These are phyloP conservation scores for Ceratotherium simum DNA, from an alignment of 2,113 vertebrate species.

Conservation along the genomic window DNA sequence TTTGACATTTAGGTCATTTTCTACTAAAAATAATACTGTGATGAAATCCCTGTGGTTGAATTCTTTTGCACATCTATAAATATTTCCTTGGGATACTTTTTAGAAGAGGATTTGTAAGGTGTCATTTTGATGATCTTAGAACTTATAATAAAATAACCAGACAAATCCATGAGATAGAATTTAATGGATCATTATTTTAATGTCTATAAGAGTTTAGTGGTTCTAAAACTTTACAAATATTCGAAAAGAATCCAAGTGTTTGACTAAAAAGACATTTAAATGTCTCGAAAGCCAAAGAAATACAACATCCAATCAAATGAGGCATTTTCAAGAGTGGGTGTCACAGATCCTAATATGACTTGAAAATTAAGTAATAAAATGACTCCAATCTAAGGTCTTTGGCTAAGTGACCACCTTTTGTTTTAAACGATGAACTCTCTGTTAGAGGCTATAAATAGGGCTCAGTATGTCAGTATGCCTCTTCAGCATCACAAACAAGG, in stretches of 20 bases:
- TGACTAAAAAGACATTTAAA: neutral
- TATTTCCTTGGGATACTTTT: slow-evolving; percentile 56
- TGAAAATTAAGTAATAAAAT: slow-evolving; percentile 41
- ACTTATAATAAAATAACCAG: slow-evolving; percentile 26
- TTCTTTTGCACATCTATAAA: slow-evolving; percentile 54
- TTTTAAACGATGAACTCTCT: neutral
- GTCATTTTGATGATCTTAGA: neutral
- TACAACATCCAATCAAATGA: neutral
- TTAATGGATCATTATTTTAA: neutral
- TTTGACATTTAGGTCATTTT: slow-evolving; percentile 54
- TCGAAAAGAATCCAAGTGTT: neutral
- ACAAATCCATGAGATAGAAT: neutral
- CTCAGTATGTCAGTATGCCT: neutral
- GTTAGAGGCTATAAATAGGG: neutral
- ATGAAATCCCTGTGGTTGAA: slow-evolving; percentile 58
- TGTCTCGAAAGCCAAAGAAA: neutral
- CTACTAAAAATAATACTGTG: slow-evolving; percentile 61
- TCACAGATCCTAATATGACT: neutral
- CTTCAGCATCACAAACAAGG: neutral
- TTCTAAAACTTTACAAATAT: slow-evolving; percentile 14
- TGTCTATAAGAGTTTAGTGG: neutral
- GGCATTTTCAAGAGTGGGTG: neutral
- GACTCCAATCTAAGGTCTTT: neutral
- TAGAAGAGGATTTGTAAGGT: slow-evolving; percentile 51
- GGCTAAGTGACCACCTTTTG: neutral